A percentile compares a stretch with the other conserved stretches of the same genome.
Conservation (phyloP, 2,888 invertebrate species). For the Cephalotes varians region DNA sequence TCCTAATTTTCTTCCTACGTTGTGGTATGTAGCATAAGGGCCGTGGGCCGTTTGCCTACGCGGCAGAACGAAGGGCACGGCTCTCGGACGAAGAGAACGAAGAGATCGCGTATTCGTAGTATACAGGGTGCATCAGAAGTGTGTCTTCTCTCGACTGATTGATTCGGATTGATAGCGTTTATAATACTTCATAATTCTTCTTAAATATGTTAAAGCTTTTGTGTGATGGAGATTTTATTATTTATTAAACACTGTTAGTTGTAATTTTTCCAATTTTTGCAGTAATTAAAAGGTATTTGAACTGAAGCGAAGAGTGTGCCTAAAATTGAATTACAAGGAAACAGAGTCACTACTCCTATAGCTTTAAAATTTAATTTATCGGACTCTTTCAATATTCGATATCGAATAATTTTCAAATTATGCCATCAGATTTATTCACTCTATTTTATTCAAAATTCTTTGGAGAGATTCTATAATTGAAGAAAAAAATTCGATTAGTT, state of each 20-base stretch:
- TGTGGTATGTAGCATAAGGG: constrained; percentile 49
- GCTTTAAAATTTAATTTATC: constrained; percentile 8
- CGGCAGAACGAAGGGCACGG: constrained; percentile 61
- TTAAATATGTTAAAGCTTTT: background rate
- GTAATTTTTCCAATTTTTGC: background rate
- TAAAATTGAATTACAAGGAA: constrained; percentile 6
- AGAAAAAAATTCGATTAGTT: background rate
- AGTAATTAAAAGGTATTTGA: constrained; percentile 20
- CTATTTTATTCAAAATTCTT: background rate
- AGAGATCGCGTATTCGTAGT: constrained; percentile 27
- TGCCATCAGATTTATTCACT: background rate
- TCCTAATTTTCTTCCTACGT: constrained; percentile 71
- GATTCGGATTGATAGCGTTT: no score
- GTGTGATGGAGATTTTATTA: background rate
- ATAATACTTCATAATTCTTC: no score
- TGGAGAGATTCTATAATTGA: background rate
- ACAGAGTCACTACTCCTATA: background rate
- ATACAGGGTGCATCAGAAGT: constrained; percentile 30
- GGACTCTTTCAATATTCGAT: constrained; percentile 2
- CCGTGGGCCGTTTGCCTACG: constrained; percentile 69
- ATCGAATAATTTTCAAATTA: background rate
- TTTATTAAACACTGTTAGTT: background rate
- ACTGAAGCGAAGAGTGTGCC: background rate
- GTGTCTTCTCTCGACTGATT: background rate
- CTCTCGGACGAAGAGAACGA: constrained; percentile 29